Evolutionary conservation across 2,888 invertebrate species (phyloP).

Genomic region (Liopterus haemorrhoidalis): DNA sequence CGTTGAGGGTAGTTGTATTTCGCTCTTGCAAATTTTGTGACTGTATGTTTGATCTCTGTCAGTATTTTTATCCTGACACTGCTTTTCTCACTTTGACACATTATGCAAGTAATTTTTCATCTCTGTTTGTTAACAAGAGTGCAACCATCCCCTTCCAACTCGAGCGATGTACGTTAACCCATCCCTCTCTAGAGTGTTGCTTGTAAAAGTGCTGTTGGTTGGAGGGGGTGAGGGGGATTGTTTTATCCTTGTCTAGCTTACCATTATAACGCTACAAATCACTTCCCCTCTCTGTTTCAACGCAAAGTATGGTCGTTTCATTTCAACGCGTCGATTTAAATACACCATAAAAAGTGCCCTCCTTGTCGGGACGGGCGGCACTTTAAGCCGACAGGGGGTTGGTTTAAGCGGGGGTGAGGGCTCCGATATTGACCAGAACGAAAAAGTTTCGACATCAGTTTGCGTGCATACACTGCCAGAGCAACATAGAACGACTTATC

Average conservation of each 20-base stretch:
- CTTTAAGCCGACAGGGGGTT: conserved; percentile 19
- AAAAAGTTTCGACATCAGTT: conserved; percentile 43
- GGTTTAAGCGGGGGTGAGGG: conserved; percentile 34
- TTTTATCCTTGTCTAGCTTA: conserved; percentile 30
- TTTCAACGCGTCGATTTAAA: conserved; percentile 43
- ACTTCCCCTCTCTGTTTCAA: conserved; percentile 34
- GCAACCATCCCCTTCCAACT: conserved; percentile 11
- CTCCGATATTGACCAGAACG: conserved; percentile 43
- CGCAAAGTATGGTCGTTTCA: conserved; percentile 25
- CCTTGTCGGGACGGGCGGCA: conserved; percentile 38
- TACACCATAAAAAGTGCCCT: conserved; percentile 46
- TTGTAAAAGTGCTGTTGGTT: conserved; percentile 20
- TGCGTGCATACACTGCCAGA: conserved; percentile 32
- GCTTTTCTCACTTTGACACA: conserved; percentile 25
- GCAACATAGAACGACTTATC: conserved; percentile 25
- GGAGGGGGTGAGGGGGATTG: conserved; percentile 27
- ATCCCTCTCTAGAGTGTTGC: conserved; percentile 46
- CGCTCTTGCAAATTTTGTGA: conserved; percentile 5
- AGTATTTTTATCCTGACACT: conserved; percentile 14
- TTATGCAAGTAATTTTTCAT: conserved; percentile 25
- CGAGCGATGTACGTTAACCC: neutral
- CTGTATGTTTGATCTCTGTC: conserved; percentile 20
- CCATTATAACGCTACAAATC: conserved; percentile 39
- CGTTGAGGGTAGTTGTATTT: conserved; percentile 16
- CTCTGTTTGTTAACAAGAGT: conserved; percentile 23